phyloP scores from a whole-genome alignment of 2,113 vertebrate species.

The Crypturellus undulatus region DNA sequence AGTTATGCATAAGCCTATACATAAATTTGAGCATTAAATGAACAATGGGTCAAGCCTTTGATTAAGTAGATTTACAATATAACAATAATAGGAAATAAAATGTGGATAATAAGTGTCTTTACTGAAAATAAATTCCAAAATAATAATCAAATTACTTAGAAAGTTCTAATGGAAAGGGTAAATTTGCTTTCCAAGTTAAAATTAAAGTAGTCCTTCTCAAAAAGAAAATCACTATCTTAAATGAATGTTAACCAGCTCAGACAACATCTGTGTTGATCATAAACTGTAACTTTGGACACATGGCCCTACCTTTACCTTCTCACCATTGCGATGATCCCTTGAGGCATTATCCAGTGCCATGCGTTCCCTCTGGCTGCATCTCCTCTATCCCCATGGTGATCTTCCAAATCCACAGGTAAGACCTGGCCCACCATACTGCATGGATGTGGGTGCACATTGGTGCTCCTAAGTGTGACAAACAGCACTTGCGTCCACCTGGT shows the following conservation, averaged over 20 bases:
- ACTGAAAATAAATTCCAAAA: conserved; percentile 26
- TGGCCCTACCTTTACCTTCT: not conserved
- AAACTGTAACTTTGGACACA: not conserved
- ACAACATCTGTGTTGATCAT: not conserved
- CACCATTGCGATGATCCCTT: not conserved
- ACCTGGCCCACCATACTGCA: not conserved
- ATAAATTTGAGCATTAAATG: not conserved
- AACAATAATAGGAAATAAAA: not conserved
- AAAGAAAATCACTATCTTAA: not conserved
- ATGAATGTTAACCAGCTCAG: not conserved
- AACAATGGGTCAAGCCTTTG: not conserved
- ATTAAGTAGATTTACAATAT: not conserved
- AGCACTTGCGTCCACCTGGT: not conserved
- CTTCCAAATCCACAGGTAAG: not conserved
- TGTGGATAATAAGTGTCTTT: not conserved
- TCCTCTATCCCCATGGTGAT: not conserved
- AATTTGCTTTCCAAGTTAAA: not conserved
- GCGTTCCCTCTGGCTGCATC: not conserved
- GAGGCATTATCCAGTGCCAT: accelerated
- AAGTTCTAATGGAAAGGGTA: not conserved
- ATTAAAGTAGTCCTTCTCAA: not conserved
- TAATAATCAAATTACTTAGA: not conserved
- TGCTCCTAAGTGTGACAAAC: not conserved
- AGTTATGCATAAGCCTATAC: not conserved
- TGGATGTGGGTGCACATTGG: accelerated